These are phyloP conservation scores for Oxygymnocypris stewartii DNA, from an alignment of 2,113 vertebrate genomes.

Conservation along the genomic window DNA sequence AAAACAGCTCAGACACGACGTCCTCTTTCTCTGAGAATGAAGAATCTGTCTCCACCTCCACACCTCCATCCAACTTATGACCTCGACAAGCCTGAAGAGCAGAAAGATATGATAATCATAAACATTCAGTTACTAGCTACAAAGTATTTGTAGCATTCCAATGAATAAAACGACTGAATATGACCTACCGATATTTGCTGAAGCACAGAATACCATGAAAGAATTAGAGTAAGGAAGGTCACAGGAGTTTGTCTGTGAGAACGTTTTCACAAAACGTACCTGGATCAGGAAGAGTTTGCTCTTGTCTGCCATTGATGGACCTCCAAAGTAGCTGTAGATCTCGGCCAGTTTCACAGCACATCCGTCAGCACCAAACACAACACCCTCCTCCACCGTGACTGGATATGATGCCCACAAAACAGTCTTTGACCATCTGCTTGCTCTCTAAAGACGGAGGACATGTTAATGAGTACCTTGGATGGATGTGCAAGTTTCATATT, in stretches of 20 bases:
- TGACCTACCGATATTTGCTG: too few relatives aligned
- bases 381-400: slow-evolving; percentile 77
- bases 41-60: slow-evolving; percentile 58
- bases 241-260: not conserved
- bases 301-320: slow-evolving; percentile 61
- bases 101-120: too few relatives aligned
- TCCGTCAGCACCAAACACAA: slow-evolving; percentile 70
- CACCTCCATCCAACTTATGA: slow-evolving; percentile 60
- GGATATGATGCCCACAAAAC: slow-evolving; percentile 76
- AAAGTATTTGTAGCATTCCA: too few relatives aligned
- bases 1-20: slow-evolving; percentile 57
- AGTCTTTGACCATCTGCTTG: slow-evolving; percentile 64
- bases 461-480: not conserved
- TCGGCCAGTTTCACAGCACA: slow-evolving; percentile 54
- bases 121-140: too few relatives aligned
- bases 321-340: slow-evolving; percentile 70
- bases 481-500: not conserved
- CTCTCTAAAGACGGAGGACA: slow-evolving; percentile 63
- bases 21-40: slow-evolving; percentile 11
- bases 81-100: slow-evolving; percentile 76
- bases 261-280: slow-evolving; percentile 54
- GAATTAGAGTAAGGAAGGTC: not conserved
- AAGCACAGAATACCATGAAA: not conserved
- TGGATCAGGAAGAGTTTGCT: slow-evolving; percentile 78
- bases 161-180: too few relatives aligned